These are phyloP conservation scores for Atta colombica DNA, from an alignment of 1,140 invertebrate species.

Conservation along the genomic window DNA sequence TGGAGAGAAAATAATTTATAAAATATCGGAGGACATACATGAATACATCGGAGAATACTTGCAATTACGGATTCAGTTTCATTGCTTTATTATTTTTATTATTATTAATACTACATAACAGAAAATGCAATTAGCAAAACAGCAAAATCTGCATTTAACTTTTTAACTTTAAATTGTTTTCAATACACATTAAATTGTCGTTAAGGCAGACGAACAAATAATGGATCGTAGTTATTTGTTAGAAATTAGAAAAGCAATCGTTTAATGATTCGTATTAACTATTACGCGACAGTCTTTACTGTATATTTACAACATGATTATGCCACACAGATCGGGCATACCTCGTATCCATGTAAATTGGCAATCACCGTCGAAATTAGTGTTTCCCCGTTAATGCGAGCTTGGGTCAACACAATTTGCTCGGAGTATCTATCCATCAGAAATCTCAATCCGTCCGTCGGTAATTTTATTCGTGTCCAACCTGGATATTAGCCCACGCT, in stretches of 20 bases:
- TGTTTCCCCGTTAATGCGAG: conserved; percentile 59
- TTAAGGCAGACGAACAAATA: background rate
- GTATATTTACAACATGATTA: conserved; percentile 64
- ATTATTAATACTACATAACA: conserved; percentile 8
- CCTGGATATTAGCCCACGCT: conserved; percentile 22
- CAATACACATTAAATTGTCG: background rate
- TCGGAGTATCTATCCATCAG: conserved; percentile 62
- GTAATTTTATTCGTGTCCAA: conserved; percentile 58
- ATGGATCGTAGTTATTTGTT: conserved; percentile 3
- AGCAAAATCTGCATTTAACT: conserved; percentile 33
- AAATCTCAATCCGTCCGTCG: conserved; percentile 62
- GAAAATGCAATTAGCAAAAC: background rate
- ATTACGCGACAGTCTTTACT: conserved; percentile 52
- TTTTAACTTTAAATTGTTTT: conserved; percentile 1
- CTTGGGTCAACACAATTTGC: conserved; percentile 64
- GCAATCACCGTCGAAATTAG: conserved; percentile 65
- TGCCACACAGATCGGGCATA: conserved; percentile 44
- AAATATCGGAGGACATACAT: background rate
- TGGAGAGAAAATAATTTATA: background rate
- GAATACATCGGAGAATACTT: conserved; percentile 4
- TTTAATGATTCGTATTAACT: conserved; percentile 41
- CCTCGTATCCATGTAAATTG: conserved; percentile 64
- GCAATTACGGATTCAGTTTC: background rate
- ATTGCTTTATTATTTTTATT: background rate
- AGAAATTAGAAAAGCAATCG: conserved; percentile 18